Base-by-base conservation (phyloP, 2,797 vertebrate species). In the Enteromius fasciolatus region DNA sequence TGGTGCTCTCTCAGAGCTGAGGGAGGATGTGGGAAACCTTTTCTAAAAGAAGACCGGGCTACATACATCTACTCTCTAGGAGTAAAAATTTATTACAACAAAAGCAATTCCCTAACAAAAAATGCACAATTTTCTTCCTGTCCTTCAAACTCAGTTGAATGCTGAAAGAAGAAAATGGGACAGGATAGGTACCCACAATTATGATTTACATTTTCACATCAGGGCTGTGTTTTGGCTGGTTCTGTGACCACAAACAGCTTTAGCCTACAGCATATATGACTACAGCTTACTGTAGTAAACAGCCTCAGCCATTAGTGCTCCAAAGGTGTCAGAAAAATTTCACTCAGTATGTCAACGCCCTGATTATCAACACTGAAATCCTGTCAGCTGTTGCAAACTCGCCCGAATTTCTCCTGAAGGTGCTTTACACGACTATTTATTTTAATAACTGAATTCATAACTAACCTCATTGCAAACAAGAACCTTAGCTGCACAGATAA, bases 181-280 rank as follows among this genome's bases (percentile, higher is more conserved):
- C 63, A 31, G 61, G 69, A 31, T 64, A 25, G 69, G 20, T 41
- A 66, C 1, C 31, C 69, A 74, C 57, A 52, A 50, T 39, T 66
- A 81, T 28, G 12, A 82, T 57, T 76, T 68, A 76, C 36, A 76
- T 59, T 68, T 67, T 82, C 18, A 76, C 36, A 46, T 76, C 63
- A 66, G 9, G 25, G 46, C 12, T 76, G n/a, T 81, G 72, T 76
- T 76, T 76, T 76, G 48, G 33, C 80, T 76, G 61, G 15, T 76
- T 82, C 6, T 82, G 17, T 76, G 61, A 67, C 61, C 80, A 76
- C 73, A 74, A 74, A 81, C 79, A 76, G 48, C 63, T 76, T 57
- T 76, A 63, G 63, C 73, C 72, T 57, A 44, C 80, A 76, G 73
- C 18, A 46, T 76, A 25, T 57, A 63, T 9, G 50, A 76, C 46